Percentiles rank a stretch among this genome's conserved stretches.
Evolutionary conservation across 2,888 invertebrate species (phyloP).

Genomic region (Megastigmus dorsalis): DNA sequence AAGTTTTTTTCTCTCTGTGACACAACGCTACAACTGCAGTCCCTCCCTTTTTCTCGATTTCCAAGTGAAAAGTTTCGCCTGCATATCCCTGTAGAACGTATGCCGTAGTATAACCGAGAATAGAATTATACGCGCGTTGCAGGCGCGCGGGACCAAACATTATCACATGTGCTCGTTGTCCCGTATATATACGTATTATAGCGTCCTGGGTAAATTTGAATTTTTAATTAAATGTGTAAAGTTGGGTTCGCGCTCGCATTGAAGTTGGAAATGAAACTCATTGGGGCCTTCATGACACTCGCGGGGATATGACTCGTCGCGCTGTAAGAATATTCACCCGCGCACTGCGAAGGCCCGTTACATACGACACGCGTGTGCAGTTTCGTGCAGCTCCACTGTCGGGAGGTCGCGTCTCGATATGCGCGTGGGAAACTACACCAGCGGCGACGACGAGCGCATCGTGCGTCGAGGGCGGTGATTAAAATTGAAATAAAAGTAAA

Average conservation of each 20-base stretch:
- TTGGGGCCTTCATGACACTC: constrained; percentile 20
- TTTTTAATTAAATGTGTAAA: constrained; percentile 38
- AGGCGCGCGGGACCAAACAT: constrained; percentile 9
- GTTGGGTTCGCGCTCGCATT: constrained; percentile 12
- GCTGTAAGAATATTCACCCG: neutral
- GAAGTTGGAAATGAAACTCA: constrained; percentile 18
- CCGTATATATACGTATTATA: too few species aligned
- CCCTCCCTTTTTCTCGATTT: neutral
- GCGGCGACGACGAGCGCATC: too few species aligned
- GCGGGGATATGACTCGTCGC: constrained; percentile 20
- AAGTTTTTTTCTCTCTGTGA: neutral
- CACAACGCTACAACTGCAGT: too few species aligned
- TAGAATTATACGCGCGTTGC: constrained; percentile 11
- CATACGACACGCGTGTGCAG: too few species aligned
- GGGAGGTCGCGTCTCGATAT: too few species aligned
- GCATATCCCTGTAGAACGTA: neutral
- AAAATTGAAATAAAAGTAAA: too few species aligned
- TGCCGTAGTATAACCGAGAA: neutral
- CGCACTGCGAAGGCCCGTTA: neutral
- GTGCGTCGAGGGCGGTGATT: too few species aligned
- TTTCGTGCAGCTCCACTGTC: too few species aligned
- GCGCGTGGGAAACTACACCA: too few species aligned
- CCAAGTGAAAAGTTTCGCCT: constrained; percentile 9
- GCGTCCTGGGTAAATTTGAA: constrained; percentile 32
- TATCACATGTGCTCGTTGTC: too few species aligned